A percentile compares a stretch with the other conserved stretches of the same genome.
Conservation (phyloP, 2,888 invertebrate genomes). For the Cenopis cana region DNA sequence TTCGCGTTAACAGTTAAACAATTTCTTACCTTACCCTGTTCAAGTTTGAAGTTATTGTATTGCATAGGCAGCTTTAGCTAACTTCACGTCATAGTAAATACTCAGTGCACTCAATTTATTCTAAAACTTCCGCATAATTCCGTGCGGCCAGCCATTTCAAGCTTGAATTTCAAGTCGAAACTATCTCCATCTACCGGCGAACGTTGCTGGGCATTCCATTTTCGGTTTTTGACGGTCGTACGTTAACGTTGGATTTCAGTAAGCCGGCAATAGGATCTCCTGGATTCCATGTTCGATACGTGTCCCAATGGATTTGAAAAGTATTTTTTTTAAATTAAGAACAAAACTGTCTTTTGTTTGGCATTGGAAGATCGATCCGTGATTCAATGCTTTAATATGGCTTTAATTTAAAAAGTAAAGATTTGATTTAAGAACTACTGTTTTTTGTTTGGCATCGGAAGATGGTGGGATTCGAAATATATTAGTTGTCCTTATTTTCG, state of each 20-base stretch:
- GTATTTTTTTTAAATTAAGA: conserved; percentile 1
- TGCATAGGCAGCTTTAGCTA: not conserved
- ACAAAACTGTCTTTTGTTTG: conserved; percentile 23
- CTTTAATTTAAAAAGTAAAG: no score
- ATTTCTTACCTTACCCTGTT: not conserved
- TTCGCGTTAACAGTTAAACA: not conserved
- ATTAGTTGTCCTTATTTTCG: conserved; percentile 19
- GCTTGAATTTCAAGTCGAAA: conserved; percentile 32
- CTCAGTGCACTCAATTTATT: conserved; percentile 33
- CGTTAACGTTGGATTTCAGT: conserved; percentile 14
- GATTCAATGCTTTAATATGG: no score
- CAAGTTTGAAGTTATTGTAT: conserved; percentile 9
- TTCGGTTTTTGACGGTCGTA: conserved; percentile 32
- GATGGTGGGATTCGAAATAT: not conserved
- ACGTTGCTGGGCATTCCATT: conserved; percentile 27
- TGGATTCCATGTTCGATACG: conserved; percentile 13
- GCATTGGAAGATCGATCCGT: not conserved
- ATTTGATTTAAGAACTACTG: conserved; percentile 3
- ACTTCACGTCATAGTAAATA: conserved; percentile 24
- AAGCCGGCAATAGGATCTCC: conserved; percentile 21
- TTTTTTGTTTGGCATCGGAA: conserved; percentile 18
- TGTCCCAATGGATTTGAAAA: conserved; percentile 18
- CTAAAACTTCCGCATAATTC: conserved; percentile 31
- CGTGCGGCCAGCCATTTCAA: conserved; percentile 20
- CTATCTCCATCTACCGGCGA: conserved; percentile 16